Base-by-base conservation (phyloP, 2,888 invertebrate species). In the Metellina segmentata region DNA sequence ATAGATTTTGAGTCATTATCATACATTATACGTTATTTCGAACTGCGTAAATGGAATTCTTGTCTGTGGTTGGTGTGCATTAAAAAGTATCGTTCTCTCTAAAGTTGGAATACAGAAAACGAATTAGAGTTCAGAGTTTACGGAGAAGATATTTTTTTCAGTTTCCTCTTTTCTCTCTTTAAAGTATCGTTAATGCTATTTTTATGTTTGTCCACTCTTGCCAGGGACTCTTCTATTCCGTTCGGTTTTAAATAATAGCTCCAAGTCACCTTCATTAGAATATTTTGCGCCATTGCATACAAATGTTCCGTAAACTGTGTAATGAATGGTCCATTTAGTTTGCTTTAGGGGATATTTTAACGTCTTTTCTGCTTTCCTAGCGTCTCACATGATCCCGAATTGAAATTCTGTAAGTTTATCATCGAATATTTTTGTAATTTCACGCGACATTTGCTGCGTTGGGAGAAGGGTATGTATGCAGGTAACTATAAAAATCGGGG, bases 1-100 rank as follows among this genome's bases (percentile, higher is more conserved):
- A 88, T 88, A 88, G 88, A 88, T 88, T 88, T 82, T 81, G 69
- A 69, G 81, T 81, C 88, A 88, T 88, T 88, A 88, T 81, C 88
- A 88, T 88, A 81, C 74, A 88, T 88, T 88, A 88, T 88, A 61
- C 88, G 81, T 74, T 81, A 88, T 88, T 88, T 81, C 71, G 81
- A 88, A 87, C 87, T 87, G 53, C 72, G 71, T 81, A 81, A 87
- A 88, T 81, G 88, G 81, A 81, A 81, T 88, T 88, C 75, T 49
- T 53, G 51, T 53, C 72, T 61, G 48, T 52, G 49, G 11, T 19
- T 34, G 19, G n/a, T 19, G 48, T 51, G 72, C 34, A 75, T 81
- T 69, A 74, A 88, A 88, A 88, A 81, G 61, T 53, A 81, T 16
- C 53, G 48, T 13, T 53, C 88, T 34, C 8, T 13, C 52, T 48